Evolutionary conservation across 2,888 invertebrate genomes (phyloP).

Genomic region (Gandaritis pyraliata): DNA sequence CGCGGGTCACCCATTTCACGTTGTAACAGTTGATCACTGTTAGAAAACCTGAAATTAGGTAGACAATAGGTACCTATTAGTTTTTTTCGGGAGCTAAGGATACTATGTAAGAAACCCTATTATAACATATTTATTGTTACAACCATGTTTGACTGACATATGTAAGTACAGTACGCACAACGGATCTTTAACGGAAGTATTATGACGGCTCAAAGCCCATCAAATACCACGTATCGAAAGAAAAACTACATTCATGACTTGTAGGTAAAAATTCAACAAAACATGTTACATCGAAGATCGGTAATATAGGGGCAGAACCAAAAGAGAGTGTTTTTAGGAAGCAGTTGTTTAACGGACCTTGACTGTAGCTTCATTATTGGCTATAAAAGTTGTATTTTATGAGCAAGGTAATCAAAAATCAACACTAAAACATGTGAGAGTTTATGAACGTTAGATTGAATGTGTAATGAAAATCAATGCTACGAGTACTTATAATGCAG

Average conservation of each 20-base stretch:
- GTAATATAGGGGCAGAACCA: too few relatives aligned
- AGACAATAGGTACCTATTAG: background rate
- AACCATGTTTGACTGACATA: too few relatives aligned
- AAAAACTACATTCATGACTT: too few relatives aligned
- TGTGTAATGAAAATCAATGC: conserved; percentile 12
- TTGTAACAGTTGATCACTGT: conserved; percentile 97
- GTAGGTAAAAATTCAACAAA: too few relatives aligned
- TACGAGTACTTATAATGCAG: conserved; percentile 5
- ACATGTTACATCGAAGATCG: too few relatives aligned
- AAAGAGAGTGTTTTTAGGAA: too few relatives aligned
- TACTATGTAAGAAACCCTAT: too few relatives aligned
- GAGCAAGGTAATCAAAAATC: conserved; percentile 2
- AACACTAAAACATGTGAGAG: conserved; percentile 9
- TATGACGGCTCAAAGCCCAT: too few relatives aligned
- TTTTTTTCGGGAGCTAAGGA: background rate
- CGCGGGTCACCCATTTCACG: conserved; percentile 97
- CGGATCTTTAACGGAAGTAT: too few relatives aligned
- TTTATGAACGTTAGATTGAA: conserved; percentile 17
- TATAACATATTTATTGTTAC: too few relatives aligned
- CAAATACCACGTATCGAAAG: too few relatives aligned
- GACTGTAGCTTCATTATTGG: background rate
- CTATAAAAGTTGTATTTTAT: background rate
- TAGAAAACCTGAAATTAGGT: conserved; percentile 87
- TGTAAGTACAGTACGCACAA: too few relatives aligned
- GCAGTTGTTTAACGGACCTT: background rate